Percentiles rank a stretch among this genome's conserved stretches.
Conservation (phyloP, 2,113 vertebrate species). For the Amblyopsis rosae region DNA sequence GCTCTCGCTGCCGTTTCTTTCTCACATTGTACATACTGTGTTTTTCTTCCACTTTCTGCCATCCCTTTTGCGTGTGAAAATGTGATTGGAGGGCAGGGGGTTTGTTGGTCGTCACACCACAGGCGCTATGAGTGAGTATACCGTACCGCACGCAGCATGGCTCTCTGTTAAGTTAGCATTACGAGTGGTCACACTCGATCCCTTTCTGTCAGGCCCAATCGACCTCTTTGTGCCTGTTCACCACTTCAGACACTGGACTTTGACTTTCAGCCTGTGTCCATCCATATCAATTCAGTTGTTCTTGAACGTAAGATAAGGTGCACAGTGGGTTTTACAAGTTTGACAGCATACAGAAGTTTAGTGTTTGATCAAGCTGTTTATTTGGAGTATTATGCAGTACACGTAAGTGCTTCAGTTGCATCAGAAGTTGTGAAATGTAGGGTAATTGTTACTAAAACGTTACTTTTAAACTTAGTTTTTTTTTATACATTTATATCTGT, state of each 20-base stretch:
- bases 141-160: slow-evolving; percentile 18
- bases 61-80: slow-evolving; percentile 56
- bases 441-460: too few species aligned
- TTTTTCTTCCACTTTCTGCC: slow-evolving; percentile 13
- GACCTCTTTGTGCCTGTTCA: slow-evolving; percentile 1
- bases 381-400: neutral
- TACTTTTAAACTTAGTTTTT: neutral
- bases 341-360: neutral
- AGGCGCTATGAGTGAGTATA: slow-evolving; percentile 77
- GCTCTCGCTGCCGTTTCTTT: slow-evolving; percentile 21
- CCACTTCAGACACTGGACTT: neutral
- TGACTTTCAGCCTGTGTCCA: neutral
- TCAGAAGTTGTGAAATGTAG: too few species aligned
- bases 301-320: neutral
- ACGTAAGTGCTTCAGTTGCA: too few species aligned
- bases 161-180: slow-evolving; percentile 19
- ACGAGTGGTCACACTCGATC: neutral
- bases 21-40: neutral
- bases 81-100: slow-evolving; percentile 57
- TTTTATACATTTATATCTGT: too few species aligned
- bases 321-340: neutral
- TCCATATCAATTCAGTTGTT: slow-evolving; percentile 10
- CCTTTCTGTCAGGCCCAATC: neutral
- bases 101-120: slow-evolving; percentile 50
- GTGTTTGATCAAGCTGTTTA: neutral